These are phyloP conservation scores for Trichogramma pretiosum DNA, from an alignment of 1,140 invertebrate species.

Conservation along the genomic window DNA sequence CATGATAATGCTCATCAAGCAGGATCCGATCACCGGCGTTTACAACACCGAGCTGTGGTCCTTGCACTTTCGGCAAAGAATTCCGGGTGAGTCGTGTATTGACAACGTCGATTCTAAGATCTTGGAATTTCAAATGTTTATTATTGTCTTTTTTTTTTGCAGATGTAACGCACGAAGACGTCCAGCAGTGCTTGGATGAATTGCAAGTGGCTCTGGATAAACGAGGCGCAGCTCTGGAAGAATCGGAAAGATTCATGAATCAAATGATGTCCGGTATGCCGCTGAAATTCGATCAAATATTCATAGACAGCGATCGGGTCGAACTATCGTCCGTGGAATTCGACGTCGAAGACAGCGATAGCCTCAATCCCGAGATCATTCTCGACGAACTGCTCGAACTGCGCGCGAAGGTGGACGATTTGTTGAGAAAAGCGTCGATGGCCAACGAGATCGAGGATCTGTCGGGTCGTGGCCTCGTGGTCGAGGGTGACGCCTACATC, in stretches of 20 bases:
- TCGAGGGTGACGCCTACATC: not conserved
- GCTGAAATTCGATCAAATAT: not conserved
- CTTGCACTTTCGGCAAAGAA: not conserved
- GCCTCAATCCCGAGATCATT: not conserved
- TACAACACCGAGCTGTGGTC: conserved; percentile 3
- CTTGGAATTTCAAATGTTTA: not conserved
- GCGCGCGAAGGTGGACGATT: not conserved
- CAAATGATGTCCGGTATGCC: not conserved
- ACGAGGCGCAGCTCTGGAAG: not conserved
- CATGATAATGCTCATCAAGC: conserved; percentile 3
- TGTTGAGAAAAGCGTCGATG: not conserved
- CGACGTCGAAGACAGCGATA: not conserved
- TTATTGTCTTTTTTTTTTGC: not conserved
- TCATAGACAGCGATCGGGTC: not conserved
- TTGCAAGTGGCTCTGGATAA: not conserved
- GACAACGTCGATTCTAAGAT: not conserved
- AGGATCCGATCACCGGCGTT: not conserved
- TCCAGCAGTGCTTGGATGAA: not conserved
- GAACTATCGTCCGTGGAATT: not conserved
- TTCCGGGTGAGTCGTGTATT: not conserved
- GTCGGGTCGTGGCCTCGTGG: not conserved
- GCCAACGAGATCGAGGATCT: not conserved
- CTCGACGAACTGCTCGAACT: not conserved
- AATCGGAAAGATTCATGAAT: not conserved
- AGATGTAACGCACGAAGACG: not conserved